These are phyloP conservation scores for Tympanuchus pallidicinctus DNA, from an alignment of 2,113 vertebrate genomes.

Conservation along the genomic window DNA sequence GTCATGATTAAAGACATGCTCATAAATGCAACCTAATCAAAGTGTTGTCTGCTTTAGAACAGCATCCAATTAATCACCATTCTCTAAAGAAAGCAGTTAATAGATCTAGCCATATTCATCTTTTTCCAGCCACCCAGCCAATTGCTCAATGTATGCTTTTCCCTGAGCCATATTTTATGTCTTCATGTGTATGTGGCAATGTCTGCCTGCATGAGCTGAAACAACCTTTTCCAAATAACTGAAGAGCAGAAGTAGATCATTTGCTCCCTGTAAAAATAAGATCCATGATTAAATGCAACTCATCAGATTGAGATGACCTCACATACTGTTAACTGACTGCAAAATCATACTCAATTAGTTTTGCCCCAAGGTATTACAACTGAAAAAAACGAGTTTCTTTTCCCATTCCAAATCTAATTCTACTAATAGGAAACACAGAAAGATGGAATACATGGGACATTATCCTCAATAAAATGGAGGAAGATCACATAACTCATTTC, in stretches of 20 bases:
- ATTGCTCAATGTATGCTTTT: slow-evolving; percentile 51
- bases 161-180: slow-evolving; percentile 57
- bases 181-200: slow-evolving; percentile 38
- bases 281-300: background rate
- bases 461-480: background rate
- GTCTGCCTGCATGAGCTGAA: slow-evolving; percentile 49
- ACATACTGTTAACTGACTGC: background rate
- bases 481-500: background rate
- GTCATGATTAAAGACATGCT: slow-evolving; percentile 61
- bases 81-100: slow-evolving; percentile 45
- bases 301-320: background rate
- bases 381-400: background rate
- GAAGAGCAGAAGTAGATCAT: slow-evolving; percentile 16
- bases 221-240: slow-evolving; percentile 45
- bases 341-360: background rate
- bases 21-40: slow-evolving; percentile 58
- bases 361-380: background rate
- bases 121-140: slow-evolving; percentile 68
- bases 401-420: background rate
- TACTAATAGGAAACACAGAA: background rate
- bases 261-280: slow-evolving; percentile 1
- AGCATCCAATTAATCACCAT: slow-evolving; percentile 68
- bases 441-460: background rate
- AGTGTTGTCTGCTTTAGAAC: slow-evolving; percentile 52
- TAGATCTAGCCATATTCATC: slow-evolving; percentile 51